Base-by-base conservation (phyloP, 2,888 invertebrate species). In the Periphyllus acericola region DNA sequence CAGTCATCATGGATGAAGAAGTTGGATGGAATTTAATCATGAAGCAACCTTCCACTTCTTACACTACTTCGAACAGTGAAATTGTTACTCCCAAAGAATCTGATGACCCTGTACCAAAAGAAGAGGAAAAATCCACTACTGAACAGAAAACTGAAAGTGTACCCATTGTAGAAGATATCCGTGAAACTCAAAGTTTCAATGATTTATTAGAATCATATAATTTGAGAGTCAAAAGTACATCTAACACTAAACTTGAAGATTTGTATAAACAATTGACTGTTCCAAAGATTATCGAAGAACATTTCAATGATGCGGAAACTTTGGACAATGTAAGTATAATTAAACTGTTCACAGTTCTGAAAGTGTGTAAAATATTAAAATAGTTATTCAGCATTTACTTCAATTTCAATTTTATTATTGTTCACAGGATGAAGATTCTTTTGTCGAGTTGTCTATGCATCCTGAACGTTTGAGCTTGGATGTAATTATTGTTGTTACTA, bases 361-460 rank as follows among this genome's bases (percentile, higher is more conserved):
- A 72, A 32, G 32, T 75, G 14, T 52, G 32, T 29, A 66, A 40
- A 66, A 40, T 32, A 21, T 74, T 66, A 14, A 34, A 34, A 72
- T 72, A 32, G 52, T 72, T 83, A 25, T 52, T 40, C 25, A 34
- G 34, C 1, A 34, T 34, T 85, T 32, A 32, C 0, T 14, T 25
- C 32, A 76, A 72, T 72, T 81, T 29, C 0, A 25, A 75, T 36
- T n/a, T 68, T 68, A n/a, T 25, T 76, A 46, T 66, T 76, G 89
- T 36, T 90, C 89, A 89, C 91, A 93, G 71, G 94, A 94, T 89
- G 94, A 93, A 90, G 93, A 94, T 90, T 93, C 93, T 5, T 91
- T 94, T 66, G 92, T 94, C 52, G 93, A 90, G 94, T 93, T 90
- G 94, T 94, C 94, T 90, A 93, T 93, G 90, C 91, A 92, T 46